A percentile compares a stretch with the other conserved stretches of the same genome.
Conservation (phyloP, 2,888 invertebrate species). For the Pyralis farinalis region DNA sequence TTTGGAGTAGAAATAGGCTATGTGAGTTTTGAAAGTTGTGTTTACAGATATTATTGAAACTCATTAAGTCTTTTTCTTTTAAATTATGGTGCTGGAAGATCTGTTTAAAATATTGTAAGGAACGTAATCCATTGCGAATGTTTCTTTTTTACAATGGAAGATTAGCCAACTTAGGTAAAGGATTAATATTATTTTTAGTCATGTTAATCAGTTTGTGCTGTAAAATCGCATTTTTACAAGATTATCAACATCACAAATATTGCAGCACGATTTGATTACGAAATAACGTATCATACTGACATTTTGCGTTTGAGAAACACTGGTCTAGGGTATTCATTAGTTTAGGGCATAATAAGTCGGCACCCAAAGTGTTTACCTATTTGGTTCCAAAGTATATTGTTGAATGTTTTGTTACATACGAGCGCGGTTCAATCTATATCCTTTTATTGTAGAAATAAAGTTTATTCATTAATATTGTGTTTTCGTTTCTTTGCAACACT, state of each 20-base stretch:
- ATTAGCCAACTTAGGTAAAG: constrained; percentile 46
- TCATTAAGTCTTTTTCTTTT: constrained; percentile 40
- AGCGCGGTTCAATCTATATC: constrained; percentile 67
- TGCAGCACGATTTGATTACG: constrained; percentile 31
- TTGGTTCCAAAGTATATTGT: constrained; percentile 78
- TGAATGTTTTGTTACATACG: constrained; percentile 73
- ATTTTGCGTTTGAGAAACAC: constrained; percentile 71
- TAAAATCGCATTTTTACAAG: neutral
- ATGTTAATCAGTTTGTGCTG: constrained; percentile 42
- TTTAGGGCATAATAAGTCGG: constrained; percentile 71
- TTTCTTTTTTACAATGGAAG: constrained; percentile 33
- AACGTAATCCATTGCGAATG: constrained; percentile 32
- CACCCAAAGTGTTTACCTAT: constrained; percentile 72
- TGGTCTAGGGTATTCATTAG: constrained; percentile 59
- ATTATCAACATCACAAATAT: neutral
- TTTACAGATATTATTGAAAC: constrained; percentile 23
- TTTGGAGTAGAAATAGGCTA: constrained; percentile 29
- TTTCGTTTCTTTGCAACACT: constrained; percentile 11
- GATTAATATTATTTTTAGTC: constrained; percentile 41
- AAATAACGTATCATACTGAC: constrained; percentile 8
- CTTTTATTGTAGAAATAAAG: constrained; percentile 79
- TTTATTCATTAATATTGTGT: constrained; percentile 68
- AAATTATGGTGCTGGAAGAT: constrained; percentile 73
- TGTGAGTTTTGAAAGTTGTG: constrained; percentile 14
- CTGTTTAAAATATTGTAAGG: constrained; percentile 58